Conservation (phyloP, 2,113 vertebrate genomes). For the Odocoileus hemionus region DNA sequence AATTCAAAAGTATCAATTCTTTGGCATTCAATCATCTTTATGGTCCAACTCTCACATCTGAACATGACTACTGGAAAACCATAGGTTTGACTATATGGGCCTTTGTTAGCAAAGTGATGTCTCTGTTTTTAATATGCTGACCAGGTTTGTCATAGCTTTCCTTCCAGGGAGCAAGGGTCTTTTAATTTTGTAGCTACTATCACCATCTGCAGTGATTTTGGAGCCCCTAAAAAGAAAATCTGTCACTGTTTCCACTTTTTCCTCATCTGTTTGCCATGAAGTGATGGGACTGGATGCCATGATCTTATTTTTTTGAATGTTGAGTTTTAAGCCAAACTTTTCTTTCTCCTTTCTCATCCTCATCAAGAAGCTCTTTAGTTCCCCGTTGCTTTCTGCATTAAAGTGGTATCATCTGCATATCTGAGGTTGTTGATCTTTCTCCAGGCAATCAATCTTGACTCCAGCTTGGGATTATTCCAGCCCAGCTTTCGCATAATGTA, state of each 20-base stretch:
- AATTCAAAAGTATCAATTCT: neutral
- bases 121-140: neutral
- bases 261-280: neutral
- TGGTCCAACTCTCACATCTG: neutral
- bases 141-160: neutral
- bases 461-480: neutral
- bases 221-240: neutral
- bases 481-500: neutral
- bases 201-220: neutral
- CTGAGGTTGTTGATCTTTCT: neutral
- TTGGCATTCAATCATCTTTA: fast-evolving
- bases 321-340: neutral
- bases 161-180: neutral
- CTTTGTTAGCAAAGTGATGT: neutral
- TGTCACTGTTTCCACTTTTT: neutral
- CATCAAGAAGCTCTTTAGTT: neutral
- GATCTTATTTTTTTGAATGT: neutral
- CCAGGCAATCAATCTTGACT: neutral
- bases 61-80: neutral
- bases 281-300: neutral
- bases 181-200: neutral
- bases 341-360: neutral
- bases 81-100: neutral
- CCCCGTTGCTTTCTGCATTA: neutral
- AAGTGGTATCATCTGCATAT: neutral